These are phyloP conservation scores for Donacobius atricapilla DNA, from an alignment of 2,113 vertebrate species.

Conservation along the genomic window DNA sequence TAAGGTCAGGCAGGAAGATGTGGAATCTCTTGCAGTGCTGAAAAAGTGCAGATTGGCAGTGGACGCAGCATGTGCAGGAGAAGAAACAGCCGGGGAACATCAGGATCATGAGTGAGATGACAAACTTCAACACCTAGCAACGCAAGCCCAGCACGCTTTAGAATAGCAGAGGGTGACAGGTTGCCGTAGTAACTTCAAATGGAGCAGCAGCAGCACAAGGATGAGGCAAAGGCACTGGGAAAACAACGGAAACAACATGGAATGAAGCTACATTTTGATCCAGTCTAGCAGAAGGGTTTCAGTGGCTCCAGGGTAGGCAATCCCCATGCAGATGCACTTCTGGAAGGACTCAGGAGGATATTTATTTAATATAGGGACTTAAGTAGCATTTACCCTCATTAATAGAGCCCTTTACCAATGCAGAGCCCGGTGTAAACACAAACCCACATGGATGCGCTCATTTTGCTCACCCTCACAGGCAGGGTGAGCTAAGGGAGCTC, in stretches of 20 bases:
- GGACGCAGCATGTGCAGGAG: background rate
- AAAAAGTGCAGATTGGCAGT: background rate
- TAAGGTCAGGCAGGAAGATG: background rate
- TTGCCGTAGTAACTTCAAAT: conserved; percentile 80
- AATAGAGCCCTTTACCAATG: background rate
- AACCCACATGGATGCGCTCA: background rate
- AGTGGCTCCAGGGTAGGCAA: background rate
- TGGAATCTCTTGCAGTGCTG: background rate
- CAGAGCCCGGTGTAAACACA: background rate
- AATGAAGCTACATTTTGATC: background rate
- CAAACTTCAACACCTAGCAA: conserved; percentile 71
- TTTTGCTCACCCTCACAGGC: background rate
- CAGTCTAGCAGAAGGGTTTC: background rate
- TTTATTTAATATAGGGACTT: background rate
- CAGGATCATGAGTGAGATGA: conserved; percentile 9
- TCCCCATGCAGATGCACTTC: background rate
- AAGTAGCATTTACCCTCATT: background rate
- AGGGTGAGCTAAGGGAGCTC: background rate
- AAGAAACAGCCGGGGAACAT: background rate
- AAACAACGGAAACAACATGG: background rate
- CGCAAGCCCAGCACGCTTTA: conserved; percentile 70
- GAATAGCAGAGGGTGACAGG: conserved; percentile 71
- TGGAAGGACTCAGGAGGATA: background rate
- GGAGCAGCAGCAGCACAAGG: conserved; percentile 41
- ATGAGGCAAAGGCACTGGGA: conserved; percentile 48